phyloP scores from a whole-genome alignment of 2,797 vertebrate species.

The Alectoris magna region DNA sequence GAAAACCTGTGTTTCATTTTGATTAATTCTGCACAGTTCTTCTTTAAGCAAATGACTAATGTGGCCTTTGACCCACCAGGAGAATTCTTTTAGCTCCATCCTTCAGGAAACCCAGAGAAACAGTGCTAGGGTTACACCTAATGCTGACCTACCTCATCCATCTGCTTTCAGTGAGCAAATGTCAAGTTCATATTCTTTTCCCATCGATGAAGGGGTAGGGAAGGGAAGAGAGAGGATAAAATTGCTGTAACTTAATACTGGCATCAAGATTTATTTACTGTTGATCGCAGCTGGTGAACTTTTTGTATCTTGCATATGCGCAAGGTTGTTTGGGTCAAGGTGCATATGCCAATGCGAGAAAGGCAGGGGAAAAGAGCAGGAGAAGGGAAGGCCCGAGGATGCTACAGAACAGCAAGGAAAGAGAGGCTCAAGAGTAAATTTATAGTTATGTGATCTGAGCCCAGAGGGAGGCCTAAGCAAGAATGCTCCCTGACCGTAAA shows the following conservation, averaged over 20 bases:
- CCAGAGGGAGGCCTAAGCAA: conserved; percentile 78
- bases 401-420: conserved; percentile 59
- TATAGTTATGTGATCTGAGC: conserved; percentile 68
- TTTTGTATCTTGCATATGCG: conserved; percentile 76
- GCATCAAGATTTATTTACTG: conserved; percentile 76
- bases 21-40: conserved; percentile 72
- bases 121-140: conserved; percentile 53
- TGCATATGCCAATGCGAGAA: conserved; percentile 66
- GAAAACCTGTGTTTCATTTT: conserved; percentile 75
- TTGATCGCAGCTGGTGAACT: conserved; percentile 72
- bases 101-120: conserved; percentile 69
- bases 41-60: conserved; percentile 75
- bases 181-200: conserved; percentile 74
- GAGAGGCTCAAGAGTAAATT: conserved; percentile 81
- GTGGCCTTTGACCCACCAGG: conserved; percentile 61
- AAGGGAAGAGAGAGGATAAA: conserved; percentile 55
- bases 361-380: conserved; percentile 42
- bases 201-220: conserved; percentile 46
- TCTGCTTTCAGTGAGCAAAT: conserved; percentile 72
- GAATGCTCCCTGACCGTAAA: conserved; percentile 86
- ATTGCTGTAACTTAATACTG: conserved; percentile 72
- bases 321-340: conserved; percentile 74
- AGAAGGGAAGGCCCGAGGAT: conserved; percentile 65
- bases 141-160: conserved; percentile 59
- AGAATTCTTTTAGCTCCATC: conserved; percentile 59